phyloP scores from a whole-genome alignment of 1,140 invertebrate genomes.

The Zaprionus ornatus region DNA sequence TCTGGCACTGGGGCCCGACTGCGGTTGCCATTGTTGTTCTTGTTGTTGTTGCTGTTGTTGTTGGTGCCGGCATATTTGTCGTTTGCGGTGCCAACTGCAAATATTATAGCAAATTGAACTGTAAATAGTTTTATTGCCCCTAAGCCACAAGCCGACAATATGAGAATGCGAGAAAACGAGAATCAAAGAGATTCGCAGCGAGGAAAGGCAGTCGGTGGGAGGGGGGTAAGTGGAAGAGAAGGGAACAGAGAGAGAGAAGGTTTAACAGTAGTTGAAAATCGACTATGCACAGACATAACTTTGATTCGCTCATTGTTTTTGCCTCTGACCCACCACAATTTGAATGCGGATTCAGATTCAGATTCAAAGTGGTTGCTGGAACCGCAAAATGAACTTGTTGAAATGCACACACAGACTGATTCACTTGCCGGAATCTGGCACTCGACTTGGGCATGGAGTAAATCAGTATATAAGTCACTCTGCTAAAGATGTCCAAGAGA shows the following conservation, averaged over 20 bases:
- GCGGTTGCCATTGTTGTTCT: constrained; percentile 39
- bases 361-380: neutral
- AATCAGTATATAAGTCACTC: constrained; percentile 16
- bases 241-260: neutral
- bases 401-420: constrained; percentile 52
- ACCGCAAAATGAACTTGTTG: constrained; percentile 65
- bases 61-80: constrained; percentile 70
- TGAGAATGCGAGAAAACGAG: neutral
- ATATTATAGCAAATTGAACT: constrained; percentile 81
- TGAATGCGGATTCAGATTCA: constrained; percentile 2
- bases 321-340: constrained; percentile 31
- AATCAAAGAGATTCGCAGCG: neutral
- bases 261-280: neutral
- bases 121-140: constrained; percentile 79
- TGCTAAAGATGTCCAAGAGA: neutral
- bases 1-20: constrained; percentile 32
- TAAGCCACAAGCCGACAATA: constrained; percentile 54
- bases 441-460: neutral
- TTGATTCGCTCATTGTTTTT: constrained; percentile 47
- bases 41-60: constrained; percentile 25
- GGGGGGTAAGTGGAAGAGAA: neutral
- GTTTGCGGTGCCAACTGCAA: constrained; percentile 72
- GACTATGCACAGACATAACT: constrained; percentile 45
- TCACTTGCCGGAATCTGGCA: constrained; percentile 49
- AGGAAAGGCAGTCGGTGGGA: neutral